Evolutionary conservation across 2,888 invertebrate genomes (phyloP), one percentile per base, ranked within the genome.

Genomic region (Hypomecis atomaria): DNA sequence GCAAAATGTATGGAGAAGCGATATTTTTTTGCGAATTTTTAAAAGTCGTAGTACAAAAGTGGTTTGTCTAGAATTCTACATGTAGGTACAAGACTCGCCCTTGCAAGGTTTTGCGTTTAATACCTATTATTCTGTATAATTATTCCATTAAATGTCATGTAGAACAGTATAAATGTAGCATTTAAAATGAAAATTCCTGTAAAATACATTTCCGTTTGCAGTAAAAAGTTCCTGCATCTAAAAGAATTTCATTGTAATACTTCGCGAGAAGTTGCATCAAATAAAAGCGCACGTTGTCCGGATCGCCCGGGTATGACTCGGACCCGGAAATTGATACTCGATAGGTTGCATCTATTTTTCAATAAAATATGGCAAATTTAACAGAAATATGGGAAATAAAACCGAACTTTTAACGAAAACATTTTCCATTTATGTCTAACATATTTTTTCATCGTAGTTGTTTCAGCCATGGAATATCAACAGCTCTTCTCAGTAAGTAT

Each of bases 221-320:
- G 50, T 43, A 57, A 65, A 56, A 57, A 52, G 56, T 56, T 53
- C 40, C n/a, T 33, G 43, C 42, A 33, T 65, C 57, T 52, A 42
- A 50, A 56, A 37, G 56, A 57, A 60, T 57, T 40, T 43, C 52
- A 42, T 53, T 56, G 36, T 57, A 55, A 61, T 58, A 58, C 44
- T 59, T 64, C 50, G 8, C 11, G 48, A 57, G 33, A 45, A 56
- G 43, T 59, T 55, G 54, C 33, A 36, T 63, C 48, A 58, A 58
- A 58, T 48, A 11, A 53, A 62, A 37, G 42, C 36, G 47, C 23
- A 4, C 1, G n/a, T 42, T 40, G 47, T 49, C 5, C 44, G 37
- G 49, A 55, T 56, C 56, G 8, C 43, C 13, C 7, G 10, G 23
- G 3, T 23, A 23, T 23, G 23, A 23, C 23, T 23, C 23, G 23